Evolutionary conservation across 2,113 vertebrate genomes (phyloP), one percentile per base, ranked within the genome.

Genomic region (Tonatia bakeri): DNA sequence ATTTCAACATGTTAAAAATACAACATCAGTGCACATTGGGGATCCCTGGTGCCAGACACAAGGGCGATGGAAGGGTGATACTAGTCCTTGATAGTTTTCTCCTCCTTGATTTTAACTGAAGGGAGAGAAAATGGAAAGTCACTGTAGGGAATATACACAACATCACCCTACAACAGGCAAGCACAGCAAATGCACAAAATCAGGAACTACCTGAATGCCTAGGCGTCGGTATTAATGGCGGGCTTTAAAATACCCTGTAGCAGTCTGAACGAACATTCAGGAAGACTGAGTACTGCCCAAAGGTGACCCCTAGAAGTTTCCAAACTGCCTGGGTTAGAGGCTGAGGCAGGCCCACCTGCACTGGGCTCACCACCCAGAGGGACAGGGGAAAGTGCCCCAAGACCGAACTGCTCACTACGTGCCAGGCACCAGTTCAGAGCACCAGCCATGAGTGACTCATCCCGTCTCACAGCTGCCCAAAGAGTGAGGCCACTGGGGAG

Each of bases 11-110:
- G 85, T 85, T 87, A 92, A 69, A 95, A 94, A 91, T 15, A 94
- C 73, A 85, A 75, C 54, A 69, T 96, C 96, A 98, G 97, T 98
- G 97, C 98, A 97, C 95, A 96, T 67, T 97, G 94, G 98, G 97
- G 97, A 91, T 85, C 95, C 98, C 95, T 80, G 95, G 97, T 90
- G 43, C 83, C 76, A 85, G 90, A 73, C 90, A 96, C 64, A 77
- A 69, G 83, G 82, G 69, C 59, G 73, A 47, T 7, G 26, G 72
- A 64, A 94, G n/a, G 73, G 72, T 3, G 28, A 24, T 31, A 50
- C 98, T 99, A 99, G 86, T 99, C 97, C 14, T 97, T 97, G 4
- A 96, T 59, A 20, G 98, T 98, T 97, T 98, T 99, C 97, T 99
- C 99, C 54, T 96, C 96, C 97, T 99, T 98, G 82, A 98, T 61